These are phyloP conservation scores for Eustalomyia histrio DNA, from an alignment of 2,888 invertebrate species.

Conservation along the genomic window DNA sequence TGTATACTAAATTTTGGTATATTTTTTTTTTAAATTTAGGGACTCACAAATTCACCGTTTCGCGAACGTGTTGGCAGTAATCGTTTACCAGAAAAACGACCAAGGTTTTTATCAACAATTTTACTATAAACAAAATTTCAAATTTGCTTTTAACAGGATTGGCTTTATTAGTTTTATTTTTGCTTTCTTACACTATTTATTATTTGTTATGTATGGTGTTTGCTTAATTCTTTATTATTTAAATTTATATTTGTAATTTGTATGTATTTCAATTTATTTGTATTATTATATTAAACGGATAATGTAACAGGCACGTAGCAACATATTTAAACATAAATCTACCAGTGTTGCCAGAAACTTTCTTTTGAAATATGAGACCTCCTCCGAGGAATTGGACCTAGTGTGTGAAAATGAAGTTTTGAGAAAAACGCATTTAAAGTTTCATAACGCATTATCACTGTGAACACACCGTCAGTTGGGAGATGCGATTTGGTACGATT, in stretches of 20 bases:
- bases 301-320: constrained; percentile 31
- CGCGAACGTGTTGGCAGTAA: constrained; percentile 94
- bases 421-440: too few species aligned
- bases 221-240: constrained; percentile 38
- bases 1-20: constrained; percentile 38
- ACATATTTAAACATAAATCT: neutral
- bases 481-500: too few species aligned
- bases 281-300: constrained; percentile 2
- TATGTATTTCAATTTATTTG: constrained; percentile 66
- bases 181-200: constrained; percentile 16
- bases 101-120: constrained; percentile 83
- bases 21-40: constrained; percentile 72
- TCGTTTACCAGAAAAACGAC: constrained; percentile 90
- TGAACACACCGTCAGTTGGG: too few species aligned
- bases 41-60: constrained; percentile 88
- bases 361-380: too few species aligned
- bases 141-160: constrained; percentile 53
- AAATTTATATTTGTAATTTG: constrained; percentile 57
- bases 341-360: too few species aligned
- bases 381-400: too few species aligned
- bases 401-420: too few species aligned
- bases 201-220: constrained; percentile 53
- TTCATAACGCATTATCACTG: too few species aligned
- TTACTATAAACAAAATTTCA: constrained; percentile 3
- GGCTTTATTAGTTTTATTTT: constrained; percentile 58